Base-by-base conservation (phyloP, 2,797 vertebrate genomes). In the Strix occidentalis region DNA sequence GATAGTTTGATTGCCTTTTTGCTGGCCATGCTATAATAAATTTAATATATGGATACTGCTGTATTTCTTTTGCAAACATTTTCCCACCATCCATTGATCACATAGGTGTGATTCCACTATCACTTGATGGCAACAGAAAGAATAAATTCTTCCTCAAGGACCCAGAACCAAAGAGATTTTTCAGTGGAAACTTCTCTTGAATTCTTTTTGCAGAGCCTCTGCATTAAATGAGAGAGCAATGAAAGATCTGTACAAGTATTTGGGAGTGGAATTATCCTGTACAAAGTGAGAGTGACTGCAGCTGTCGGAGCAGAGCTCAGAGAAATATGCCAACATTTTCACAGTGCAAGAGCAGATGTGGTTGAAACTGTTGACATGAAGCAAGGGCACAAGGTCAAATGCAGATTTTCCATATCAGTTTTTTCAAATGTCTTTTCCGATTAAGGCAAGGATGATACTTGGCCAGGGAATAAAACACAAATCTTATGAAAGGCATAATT, bases 261-360 rank as follows among this genome's bases (percentile, higher is more conserved):
- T 87, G 87, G 50, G 89, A 95, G 74, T 91, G 74, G 91, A 96
- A 93, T 93, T 95, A 70, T 96, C 96, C 89, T 71, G 86, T 61
- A 90, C 83, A 94, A 90, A 97, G 93, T 93, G 57, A 96, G 96
- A 96, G 89, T 58, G 91, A 90, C 93, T 97, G 96, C 97, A 98
- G 98, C 97, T 98, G 97, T 97, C 85, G 4, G 95, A 96, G 96
- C 71, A 84, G 60, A 86, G 48, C 64, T 91, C 90, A 79, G 83
- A 93, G 71, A 96, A 94, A 90, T 75, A 96, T 70, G 95, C 97
- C 97, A 98, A 90, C 93, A 90, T 91, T 97, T 97, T 98, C 97
- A 97, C 93, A 97, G 94, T 96, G 88, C 65, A 77, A 96, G 94
- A 98, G 96, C 98, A 98, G 97, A 98, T 98, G 97, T 92, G 94